Conservation (phyloP, 2,888 invertebrate species). For the Tetropium fuscum region DNA sequence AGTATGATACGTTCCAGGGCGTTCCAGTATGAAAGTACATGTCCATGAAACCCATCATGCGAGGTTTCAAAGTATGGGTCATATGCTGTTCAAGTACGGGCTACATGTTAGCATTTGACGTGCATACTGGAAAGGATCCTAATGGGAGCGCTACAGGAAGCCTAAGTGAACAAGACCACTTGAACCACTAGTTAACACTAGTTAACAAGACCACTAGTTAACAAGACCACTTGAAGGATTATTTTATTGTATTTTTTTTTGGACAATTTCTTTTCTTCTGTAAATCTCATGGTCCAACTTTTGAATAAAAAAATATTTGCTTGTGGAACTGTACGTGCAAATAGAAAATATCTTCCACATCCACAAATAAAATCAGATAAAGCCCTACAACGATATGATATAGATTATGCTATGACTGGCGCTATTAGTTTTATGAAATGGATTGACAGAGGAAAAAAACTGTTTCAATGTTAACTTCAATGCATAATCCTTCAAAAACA, state of each 20-base stretch:
- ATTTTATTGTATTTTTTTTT: background rate
- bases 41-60: background rate
- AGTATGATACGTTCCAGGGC: background rate
- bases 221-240: background rate
- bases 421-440: background rate
- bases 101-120: background rate
- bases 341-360: background rate
- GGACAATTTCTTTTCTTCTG: background rate
- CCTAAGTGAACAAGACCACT: background rate
- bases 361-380: background rate
- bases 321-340: background rate
- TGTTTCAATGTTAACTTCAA: background rate
- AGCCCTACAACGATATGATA: background rate
- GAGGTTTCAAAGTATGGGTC: background rate
- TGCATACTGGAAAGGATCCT: background rate
- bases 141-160: background rate
- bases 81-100: background rate
- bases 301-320: background rate
- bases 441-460: background rate
- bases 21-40: background rate
- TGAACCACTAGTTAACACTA: too few species aligned
- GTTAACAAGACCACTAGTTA: too few species aligned
- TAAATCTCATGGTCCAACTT: background rate
- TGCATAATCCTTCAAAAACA: background rate
- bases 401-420: background rate